A percentile compares a stretch with the other conserved stretches of the same genome.
Conservation (phyloP, 2,888 invertebrate genomes). For the Drosophila formosana region DNA sequence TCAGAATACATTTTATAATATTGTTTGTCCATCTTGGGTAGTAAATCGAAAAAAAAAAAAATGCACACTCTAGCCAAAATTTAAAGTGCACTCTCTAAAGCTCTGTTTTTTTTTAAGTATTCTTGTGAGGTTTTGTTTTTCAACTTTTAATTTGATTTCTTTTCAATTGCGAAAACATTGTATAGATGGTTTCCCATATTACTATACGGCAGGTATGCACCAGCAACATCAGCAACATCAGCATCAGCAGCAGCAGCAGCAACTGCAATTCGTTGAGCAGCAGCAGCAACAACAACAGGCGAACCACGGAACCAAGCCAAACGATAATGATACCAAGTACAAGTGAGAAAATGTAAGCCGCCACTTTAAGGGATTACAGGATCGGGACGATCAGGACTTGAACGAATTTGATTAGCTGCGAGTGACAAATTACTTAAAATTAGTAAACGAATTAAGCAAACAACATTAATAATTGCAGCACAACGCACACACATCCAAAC, state of each 20-base stretch:
- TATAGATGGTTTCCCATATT: conserved; percentile 79
- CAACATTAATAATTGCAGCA: conserved; percentile 39
- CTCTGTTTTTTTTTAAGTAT: not conserved
- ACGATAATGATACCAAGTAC: conserved; percentile 55
- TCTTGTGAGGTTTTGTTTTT: not conserved
- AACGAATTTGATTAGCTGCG: conserved; percentile 38
- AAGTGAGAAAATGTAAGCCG: conserved; percentile 40
- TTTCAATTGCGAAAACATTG: conserved; percentile 70
- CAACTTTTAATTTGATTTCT: conserved; percentile 39
- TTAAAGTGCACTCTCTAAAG: too few species aligned
- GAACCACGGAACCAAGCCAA: conserved; percentile 46
- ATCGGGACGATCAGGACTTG: conserved; percentile 17
- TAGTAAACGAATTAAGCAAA: conserved; percentile 46
- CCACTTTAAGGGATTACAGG: conserved; percentile 37
- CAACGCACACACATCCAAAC: conserved; percentile 38
- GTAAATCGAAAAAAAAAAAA: too few species aligned
- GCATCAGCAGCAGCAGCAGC: conserved; percentile 37
- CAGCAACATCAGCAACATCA: conserved; percentile 58
- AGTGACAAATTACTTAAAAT: conserved; percentile 60
- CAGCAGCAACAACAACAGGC: conserved; percentile 48
- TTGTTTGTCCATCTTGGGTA: too few species aligned
- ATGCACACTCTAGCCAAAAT: too few species aligned
- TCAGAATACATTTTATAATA: too few species aligned
- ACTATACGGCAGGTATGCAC: conserved; percentile 69
- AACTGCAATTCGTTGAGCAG: conserved; percentile 52